Evolutionary conservation across 2,797 vertebrate species (phyloP).

Genomic region (Somateria mollissima): DNA sequence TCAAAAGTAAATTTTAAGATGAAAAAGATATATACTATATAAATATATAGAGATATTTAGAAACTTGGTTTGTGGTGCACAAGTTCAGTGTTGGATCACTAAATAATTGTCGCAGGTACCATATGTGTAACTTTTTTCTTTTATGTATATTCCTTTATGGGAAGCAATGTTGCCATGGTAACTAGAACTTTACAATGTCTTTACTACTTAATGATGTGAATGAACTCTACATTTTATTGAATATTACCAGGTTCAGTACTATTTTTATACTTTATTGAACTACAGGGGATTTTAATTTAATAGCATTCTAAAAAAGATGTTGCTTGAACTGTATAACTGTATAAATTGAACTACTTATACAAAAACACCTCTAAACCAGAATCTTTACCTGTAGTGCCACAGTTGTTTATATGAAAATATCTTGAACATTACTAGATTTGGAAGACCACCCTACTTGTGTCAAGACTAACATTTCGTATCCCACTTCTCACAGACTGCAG

Average conservation of each 20-base stretch:
- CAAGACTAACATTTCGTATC: slow-evolving; percentile 69
- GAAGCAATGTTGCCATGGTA: slow-evolving; percentile 79
- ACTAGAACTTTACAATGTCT: slow-evolving; percentile 77
- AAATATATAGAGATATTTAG: slow-evolving; percentile 82
- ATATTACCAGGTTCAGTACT: slow-evolving; percentile 82
- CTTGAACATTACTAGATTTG: slow-evolving; percentile 64
- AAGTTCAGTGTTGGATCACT: slow-evolving; percentile 81
- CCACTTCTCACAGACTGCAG: slow-evolving; percentile 71
- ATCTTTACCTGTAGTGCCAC: slow-evolving; percentile 81
- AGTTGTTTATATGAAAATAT: slow-evolving; percentile 75
- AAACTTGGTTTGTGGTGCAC: slow-evolving; percentile 82
- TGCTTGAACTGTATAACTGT: slow-evolving; percentile 74
- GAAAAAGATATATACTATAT: slow-evolving; percentile 80
- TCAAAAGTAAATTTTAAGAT: slow-evolving; percentile 80
- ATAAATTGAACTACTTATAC: slow-evolving; percentile 63
- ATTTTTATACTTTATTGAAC: slow-evolving; percentile 84
- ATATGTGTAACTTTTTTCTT: slow-evolving; percentile 72
- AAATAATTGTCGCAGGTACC: slow-evolving; percentile 78
- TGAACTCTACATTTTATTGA: slow-evolving; percentile 80
- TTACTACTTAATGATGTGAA: slow-evolving; percentile 80
- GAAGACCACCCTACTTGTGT: slow-evolving; percentile 71
- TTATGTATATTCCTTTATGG: slow-evolving; percentile 74
- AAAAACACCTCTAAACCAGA: slow-evolving; percentile 25
- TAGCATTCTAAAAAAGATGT: slow-evolving; percentile 68
- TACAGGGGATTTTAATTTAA: slow-evolving; percentile 81